Evolutionary conservation across 2,888 invertebrate genomes (phyloP), one percentile per base, ranked within the genome.

Genomic region (Diarsia brunnea): DNA sequence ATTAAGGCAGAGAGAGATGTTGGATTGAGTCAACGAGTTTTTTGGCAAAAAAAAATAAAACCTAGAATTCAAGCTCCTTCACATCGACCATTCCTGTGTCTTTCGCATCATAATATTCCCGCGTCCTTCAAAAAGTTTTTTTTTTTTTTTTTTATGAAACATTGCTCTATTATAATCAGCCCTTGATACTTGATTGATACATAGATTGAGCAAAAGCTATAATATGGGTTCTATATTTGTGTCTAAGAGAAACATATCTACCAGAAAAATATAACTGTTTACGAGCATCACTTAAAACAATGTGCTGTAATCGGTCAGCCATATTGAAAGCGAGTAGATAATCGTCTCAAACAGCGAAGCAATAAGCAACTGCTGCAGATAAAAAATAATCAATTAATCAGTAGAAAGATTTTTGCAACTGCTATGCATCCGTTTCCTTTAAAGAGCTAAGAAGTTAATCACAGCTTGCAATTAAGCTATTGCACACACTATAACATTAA

Each of bases 401-500:
- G 51, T n/a, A 71, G 16, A 43, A 73, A 45, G 3, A 73, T 38
- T 11, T 38, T 43, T 5, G 45, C 24, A 21, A 49, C 10, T 66
- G 7, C 31, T 47, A 4, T 16, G 43, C 24, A n/a, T 60, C 21
- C 14, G 21, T n/a, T 76, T 55, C 8, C 1, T 14, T 24, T 47
- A 47, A 64, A 65, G 19, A 58, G 14, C 55, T 66, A 43, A 53
- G 43, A 51, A 61, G 19, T 71, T 66, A 78, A 63, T 67, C 14
- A 14, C 43, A 55, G 21, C 51, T 19, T 19, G 55, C 55, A 45
- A 79, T 70, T 63, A 68, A 75, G 55, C 31, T 66, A 31, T 65
- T 80, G 60, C 65, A 69, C 38, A 58, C 14, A 47, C 10, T 51
- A 61, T 38, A 38, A 55, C 24, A 63, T 78, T 4, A 63, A 69